These are phyloP conservation scores for Manacus vitellinus DNA, from an alignment of 2,113 vertebrate genomes.

Conservation along the genomic window DNA sequence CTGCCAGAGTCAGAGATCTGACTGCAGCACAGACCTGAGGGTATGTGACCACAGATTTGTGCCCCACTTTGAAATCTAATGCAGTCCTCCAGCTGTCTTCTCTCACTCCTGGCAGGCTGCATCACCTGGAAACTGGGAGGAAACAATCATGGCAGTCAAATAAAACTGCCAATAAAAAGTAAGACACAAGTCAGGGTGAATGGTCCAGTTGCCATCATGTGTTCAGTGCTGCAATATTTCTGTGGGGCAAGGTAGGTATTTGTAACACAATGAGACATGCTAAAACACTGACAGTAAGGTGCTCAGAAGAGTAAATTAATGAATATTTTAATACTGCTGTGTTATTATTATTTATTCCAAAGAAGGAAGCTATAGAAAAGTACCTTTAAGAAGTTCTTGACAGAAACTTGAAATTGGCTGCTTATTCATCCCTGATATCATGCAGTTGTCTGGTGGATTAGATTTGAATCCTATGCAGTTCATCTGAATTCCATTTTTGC, in stretches of 20 bases:
- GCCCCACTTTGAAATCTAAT: not conserved
- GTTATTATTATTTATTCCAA: not conserved
- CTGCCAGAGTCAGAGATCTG: not conserved
- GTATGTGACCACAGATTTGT: not conserved
- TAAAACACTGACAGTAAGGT: not conserved
- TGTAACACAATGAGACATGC: not conserved
- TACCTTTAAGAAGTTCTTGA: not conserved
- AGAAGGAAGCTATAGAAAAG: not conserved
- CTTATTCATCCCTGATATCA: not conserved
- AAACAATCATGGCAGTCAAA: not conserved
- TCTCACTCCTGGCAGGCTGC: not conserved
- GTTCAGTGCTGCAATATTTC: not conserved
- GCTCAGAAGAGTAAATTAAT: not conserved
- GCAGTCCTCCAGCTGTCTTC: not conserved
- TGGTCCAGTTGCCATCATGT: not conserved
- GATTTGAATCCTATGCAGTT: not conserved
- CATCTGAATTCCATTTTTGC: not conserved
- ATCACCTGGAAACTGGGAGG: not conserved
- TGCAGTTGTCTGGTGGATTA: not conserved
- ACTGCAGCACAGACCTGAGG: not conserved
- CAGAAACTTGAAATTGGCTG: not conserved
- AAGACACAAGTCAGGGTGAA: not conserved
- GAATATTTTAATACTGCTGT: not conserved
- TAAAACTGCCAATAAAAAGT: not conserved
- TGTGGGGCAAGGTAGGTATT: rapidly evolving